Evolutionary conservation across 1,140 invertebrate genomes (phyloP), one percentile per base, ranked within the genome.

Genomic region (Drosophila sucinea): DNA sequence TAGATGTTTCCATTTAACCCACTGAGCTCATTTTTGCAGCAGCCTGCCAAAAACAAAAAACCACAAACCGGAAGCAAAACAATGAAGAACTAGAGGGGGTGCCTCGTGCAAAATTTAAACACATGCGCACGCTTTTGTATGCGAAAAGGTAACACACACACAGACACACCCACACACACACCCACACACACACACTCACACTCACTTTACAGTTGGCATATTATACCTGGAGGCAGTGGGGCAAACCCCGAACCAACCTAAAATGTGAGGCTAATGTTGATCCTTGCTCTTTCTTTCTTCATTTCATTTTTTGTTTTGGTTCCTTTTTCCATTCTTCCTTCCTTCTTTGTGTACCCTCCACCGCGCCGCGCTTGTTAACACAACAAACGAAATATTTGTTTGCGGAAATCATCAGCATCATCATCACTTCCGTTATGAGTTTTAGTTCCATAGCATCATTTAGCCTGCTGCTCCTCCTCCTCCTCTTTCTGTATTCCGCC

Each of bases 351-450:
- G 2, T 3, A 3, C 27, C 32, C 32, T 35, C 38, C 27, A 8
- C 7, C n/a, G 29, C 29, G 7, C 29, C 55, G 32, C 30, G 54
- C 33, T 70, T 76, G 69, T 76, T 71, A 58, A 60, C 64, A 67
- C 69, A 82, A 79, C 81, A 77, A 83, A 82, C 80, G 73, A 82
- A 83, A 83, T 82, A 83, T 83, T 83, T 83, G 81, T 79, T 83
- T 83, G 80, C 79, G 81, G 81, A 83, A 83, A 83, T 83, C 80
- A 83, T 83, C 80, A 83, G 81, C 81, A 83, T 83, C 81, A 83
- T 81, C 79, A 81, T 79, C 81, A 77, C 74, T 67, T 83, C 81
- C 81, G 80, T 77, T 71, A 76, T 72, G 76, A 66, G 65, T 68
- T 73, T 44, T 56, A 72, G 55, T 75, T 69, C 60, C 60, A 38